Conservation (phyloP, 2,797 vertebrate genomes). For the Cheirogaleus major region DNA sequence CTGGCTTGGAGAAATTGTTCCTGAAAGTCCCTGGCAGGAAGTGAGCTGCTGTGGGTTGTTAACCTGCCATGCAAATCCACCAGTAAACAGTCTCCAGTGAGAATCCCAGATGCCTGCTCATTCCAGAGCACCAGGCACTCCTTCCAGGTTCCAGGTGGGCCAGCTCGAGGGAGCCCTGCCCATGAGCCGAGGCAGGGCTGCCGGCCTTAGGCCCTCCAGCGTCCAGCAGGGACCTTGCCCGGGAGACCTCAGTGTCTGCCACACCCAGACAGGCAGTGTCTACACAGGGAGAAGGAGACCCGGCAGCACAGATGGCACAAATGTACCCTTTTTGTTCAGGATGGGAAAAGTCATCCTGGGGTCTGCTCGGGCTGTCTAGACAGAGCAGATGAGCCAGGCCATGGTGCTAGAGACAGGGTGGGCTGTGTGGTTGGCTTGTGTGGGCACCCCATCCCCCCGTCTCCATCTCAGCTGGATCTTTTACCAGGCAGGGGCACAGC, state of each 20-base stretch:
- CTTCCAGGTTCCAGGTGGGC: not conserved
- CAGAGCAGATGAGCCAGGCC: not conserved
- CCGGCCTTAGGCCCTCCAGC: not conserved
- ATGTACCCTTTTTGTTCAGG: not conserved
- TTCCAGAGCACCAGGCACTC: slow-evolving; percentile 29
- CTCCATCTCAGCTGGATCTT: not conserved
- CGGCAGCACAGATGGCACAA: not conserved
- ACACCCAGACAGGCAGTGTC: not conserved
- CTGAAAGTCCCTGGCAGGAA: slow-evolving; percentile 76
- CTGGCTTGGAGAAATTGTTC: slow-evolving; percentile 69
- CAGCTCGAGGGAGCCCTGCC: accelerated
- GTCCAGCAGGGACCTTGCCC: not conserved
- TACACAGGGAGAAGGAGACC: not conserved
- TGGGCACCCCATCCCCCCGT: not conserved
- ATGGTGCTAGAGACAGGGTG: not conserved
- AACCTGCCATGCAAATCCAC: slow-evolving; percentile 51
- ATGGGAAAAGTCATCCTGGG: not conserved
- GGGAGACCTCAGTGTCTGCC: not conserved
- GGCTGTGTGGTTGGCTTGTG: not conserved
- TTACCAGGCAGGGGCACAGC: not conserved
- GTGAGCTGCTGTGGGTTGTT: slow-evolving; percentile 28
- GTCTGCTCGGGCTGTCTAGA: not conserved
- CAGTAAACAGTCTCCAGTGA: slow-evolving; percentile 28
- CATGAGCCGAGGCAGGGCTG: not conserved
- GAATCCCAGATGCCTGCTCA: slow-evolving; percentile 67